These are phyloP conservation scores for Phasianus colchicus DNA, from an alignment of 2,113 vertebrate genomes.

Conservation along the genomic window DNA sequence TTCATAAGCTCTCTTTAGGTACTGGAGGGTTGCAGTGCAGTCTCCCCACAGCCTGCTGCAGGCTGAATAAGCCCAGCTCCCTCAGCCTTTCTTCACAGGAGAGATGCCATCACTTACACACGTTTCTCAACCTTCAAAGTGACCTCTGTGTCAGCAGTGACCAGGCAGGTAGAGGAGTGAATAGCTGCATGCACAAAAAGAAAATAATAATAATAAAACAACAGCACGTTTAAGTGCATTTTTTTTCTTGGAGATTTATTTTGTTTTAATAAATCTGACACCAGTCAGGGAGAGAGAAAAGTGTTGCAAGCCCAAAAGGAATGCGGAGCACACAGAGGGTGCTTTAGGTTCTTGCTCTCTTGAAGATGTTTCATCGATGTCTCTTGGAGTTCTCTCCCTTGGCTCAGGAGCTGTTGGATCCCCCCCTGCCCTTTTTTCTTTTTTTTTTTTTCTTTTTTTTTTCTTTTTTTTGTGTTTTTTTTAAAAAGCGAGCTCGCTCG, in stretches of 20 bases:
- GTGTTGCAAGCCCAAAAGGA: conserved; percentile 64
- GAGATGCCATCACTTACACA: no score
- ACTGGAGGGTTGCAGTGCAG: no score
- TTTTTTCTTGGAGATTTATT: conserved; percentile 83
- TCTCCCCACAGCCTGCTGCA: no score
- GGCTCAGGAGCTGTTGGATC: conserved; percentile 68
- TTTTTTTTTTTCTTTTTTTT: background rate
- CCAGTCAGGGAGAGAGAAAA: conserved; percentile 78
- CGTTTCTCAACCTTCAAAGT: background rate
- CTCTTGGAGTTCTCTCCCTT: conserved; percentile 76
- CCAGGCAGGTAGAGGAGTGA: conserved; percentile 14
- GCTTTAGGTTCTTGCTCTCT: conserved; percentile 52
- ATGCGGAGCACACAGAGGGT: conserved; percentile 50
- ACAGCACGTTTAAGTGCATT: conserved; percentile 75
- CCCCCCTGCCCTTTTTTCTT: background rate
- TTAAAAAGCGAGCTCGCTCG: conserved; percentile 83
- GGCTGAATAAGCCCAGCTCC: no score
- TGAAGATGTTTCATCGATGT: conserved; percentile 60
- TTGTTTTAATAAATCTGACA: conserved; percentile 84
- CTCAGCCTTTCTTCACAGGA: no score
- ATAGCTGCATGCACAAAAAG: conserved; percentile 12
- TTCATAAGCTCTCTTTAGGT: no score
- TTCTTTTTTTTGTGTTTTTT: conserved; percentile 7
- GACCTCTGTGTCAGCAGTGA: background rate
- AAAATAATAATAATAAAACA: conserved; percentile 63